Base-by-base conservation (phyloP, 2,888 invertebrate species). In the Limnephilus marmoratus region DNA sequence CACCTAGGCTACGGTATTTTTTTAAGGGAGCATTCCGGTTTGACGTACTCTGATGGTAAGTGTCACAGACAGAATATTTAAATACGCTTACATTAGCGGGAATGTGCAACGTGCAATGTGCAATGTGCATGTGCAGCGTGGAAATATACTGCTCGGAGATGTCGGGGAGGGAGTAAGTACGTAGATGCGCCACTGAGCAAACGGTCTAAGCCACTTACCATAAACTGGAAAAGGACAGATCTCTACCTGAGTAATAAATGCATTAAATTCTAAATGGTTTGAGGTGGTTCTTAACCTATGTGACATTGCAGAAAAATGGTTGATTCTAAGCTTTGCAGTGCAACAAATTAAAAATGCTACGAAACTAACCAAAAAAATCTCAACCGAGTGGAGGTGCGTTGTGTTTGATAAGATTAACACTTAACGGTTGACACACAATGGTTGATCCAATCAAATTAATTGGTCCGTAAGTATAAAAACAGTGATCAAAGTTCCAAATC, bases 61-160 rank as follows among this genome's bases (percentile, higher is more conserved):
- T 91, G 92, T 92, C 92, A 92, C 92, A 83, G 85, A 89, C 92
- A 92, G 92, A 92, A 92, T 92, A 92, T 92, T 92, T 92, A 91
- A 92, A 91, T 92, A 92, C 81, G 92, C 92, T 91, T 82, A 91
- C 91, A 45, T 91, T 88, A 90, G 81, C 81, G 24, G 89, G 90
- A 82, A 49, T 49, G 85, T 31, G 41, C 49, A 68, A 83, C 45
- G 45, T 45, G 37, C 37, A 37, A 49, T 49, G 85, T 31, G 29
- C 41, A 29, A 3, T 24, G 41, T n/a, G 85, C 45, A 45, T 45
- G 45, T 45, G 45, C 85, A n/a, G 15, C 4, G 37, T 9, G 12
- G 31, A 82, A 83, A 34, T 24, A 41, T 41, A 34, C 83, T 83
- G 15, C 83, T 11, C 9, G 37, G 34, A 83, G 34, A 3, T 34